A percentile compares a stretch with the other conserved stretches of the same genome.
Conservation (phyloP, 1,140 invertebrate species). For the Tetramorium simillimum region DNA sequence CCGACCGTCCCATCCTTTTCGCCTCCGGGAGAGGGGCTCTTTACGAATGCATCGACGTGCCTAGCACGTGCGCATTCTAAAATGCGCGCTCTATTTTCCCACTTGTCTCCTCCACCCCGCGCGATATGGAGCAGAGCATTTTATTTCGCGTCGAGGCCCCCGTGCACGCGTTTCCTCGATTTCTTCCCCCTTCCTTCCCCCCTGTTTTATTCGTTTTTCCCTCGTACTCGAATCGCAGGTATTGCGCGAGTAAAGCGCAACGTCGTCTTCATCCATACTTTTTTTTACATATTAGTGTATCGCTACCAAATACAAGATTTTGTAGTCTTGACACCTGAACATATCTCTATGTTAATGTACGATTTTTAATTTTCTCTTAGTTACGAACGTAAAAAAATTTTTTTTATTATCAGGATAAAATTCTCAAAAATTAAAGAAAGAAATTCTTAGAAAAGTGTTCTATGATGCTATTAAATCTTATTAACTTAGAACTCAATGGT, state of each 20-base stretch:
- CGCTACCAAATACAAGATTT: neutral
- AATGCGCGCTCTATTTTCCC: conserved; percentile 65
- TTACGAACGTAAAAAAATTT: neutral
- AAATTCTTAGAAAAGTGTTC: too few species aligned
- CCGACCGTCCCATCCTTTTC: conserved; percentile 22
- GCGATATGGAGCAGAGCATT: conserved; percentile 43
- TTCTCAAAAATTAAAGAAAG: too few species aligned
- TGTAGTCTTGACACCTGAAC: too few species aligned
- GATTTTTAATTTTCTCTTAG: neutral
- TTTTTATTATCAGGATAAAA: too few species aligned
- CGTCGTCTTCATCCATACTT: neutral
- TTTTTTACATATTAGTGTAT: neutral
- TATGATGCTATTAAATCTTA: neutral
- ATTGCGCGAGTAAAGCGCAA: neutral
- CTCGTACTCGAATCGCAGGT: neutral
- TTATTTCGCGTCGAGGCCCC: conserved; percentile 33
- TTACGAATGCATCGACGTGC: conserved; percentile 68
- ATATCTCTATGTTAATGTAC: neutral
- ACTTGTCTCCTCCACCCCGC: neutral
- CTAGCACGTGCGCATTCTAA: conserved; percentile 58
- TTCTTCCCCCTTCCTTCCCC: neutral
- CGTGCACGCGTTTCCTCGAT: neutral
- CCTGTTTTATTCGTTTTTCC: neutral
- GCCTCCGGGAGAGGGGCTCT: conserved; percentile 34
- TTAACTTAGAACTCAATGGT: neutral